These are phyloP conservation scores for Erebia palarica DNA, from an alignment of 2,888 invertebrate genomes.

Conservation along the genomic window DNA sequence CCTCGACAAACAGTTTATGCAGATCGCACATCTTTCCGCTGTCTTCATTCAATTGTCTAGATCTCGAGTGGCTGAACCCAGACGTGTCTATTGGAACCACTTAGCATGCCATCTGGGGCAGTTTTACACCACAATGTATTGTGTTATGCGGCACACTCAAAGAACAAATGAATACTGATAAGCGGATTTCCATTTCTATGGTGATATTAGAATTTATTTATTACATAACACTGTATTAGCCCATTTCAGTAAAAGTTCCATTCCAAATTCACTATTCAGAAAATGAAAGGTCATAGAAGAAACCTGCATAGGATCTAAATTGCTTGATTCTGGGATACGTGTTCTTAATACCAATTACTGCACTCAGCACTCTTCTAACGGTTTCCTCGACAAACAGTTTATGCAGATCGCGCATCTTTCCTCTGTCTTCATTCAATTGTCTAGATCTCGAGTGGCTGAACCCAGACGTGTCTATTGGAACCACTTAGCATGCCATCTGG, in stretches of 20 bases:
- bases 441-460: background rate
- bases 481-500: background rate
- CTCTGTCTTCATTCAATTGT: slow-evolving; percentile 11
- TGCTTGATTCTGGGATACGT: too few relatives aligned
- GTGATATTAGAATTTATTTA: too few relatives aligned
- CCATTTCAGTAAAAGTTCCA: too few relatives aligned
- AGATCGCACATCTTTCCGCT: slow-evolving; percentile 14
- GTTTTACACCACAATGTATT: background rate
- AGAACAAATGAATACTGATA: too few relatives aligned
- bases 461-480: slow-evolving; percentile 2
- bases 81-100: slow-evolving; percentile 2
- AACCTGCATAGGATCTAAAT: too few relatives aligned
- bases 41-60: slow-evolving; percentile 8
- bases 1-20: background rate
- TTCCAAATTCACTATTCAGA: too few relatives aligned
- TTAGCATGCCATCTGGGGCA: background rate
- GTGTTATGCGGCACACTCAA: background rate
- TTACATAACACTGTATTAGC: too few relatives aligned
- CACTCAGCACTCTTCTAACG: too few relatives aligned
- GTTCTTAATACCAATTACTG: too few relatives aligned
- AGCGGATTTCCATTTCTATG: too few relatives aligned
- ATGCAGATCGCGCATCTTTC: slow-evolving; percentile 12
- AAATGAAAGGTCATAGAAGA: too few relatives aligned
- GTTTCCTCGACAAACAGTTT: background rate
- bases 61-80: background rate